Evolutionary conservation across 1,140 invertebrate species (phyloP), one percentile per base, ranked within the genome.

Genomic region (Spodoptera litura): DNA sequence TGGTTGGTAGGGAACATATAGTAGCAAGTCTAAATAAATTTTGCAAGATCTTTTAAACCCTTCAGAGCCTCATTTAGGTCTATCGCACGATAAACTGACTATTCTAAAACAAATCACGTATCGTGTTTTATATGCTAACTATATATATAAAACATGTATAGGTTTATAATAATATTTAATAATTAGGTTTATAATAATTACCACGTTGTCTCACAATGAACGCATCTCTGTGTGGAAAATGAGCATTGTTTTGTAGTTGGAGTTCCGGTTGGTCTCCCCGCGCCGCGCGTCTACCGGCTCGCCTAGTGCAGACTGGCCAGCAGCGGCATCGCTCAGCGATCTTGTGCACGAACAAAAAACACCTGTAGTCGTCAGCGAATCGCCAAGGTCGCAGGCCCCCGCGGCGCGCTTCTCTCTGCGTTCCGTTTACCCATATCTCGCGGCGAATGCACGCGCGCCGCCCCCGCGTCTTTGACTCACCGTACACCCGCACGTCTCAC

Each of bases 371-470:
- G 91, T 89, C 89, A 89, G 88, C 85, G 89, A 92, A 92, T 89
- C 84, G 88, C 85, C 91, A 94, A 93, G 91, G 93, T 91, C 92
- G 87, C 89, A 91, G 89, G 91, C 91, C 91, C 91, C 89, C 80
- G 89, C 84, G 82, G 89, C 91, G 87, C 86, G 90, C 85, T 91
- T 79, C 85, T 88, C 86, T 90, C 85, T 78, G 89, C 90, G 91
- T 89, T 93, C 91, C 91, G 90, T 88, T 93, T 90, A 93, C 92
- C 92, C 91, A 94, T 91, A 94, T 94, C 90, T 94, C 91, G 90
- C 91, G 92, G 90, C 90, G 85, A 93, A 88, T 90, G 91, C 89
- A 91, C 83, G 88, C 88, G 78, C 83, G 64, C 85, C 90, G 88
- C 89, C 91, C 86, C 89, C 87, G 87, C 87, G 70, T 82, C 81